Base-by-base conservation (phyloP, 2,797 vertebrate species). In the Anguilla pacifica region DNA sequence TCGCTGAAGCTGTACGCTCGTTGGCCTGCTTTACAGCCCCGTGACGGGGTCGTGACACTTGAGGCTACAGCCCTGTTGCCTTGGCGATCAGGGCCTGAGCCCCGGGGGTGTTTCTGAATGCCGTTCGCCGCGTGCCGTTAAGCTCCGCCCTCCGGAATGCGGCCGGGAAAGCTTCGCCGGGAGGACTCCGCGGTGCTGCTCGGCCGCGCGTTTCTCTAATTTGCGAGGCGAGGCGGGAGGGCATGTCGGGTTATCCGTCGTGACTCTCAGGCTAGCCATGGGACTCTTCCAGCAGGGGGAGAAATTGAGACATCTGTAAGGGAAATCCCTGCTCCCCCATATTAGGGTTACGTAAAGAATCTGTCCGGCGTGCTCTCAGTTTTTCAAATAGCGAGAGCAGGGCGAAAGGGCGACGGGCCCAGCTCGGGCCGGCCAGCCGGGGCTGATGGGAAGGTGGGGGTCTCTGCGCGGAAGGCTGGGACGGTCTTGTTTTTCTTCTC, bases 241-340 rank as follows among this genome's bases (percentile, higher is more conserved):
- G 39, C 39, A 39, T 39, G 22, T 67, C 25, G 22, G 61, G 61
- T 28, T 67, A 22, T 17, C 46, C 77, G 72, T 55, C 86, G 57
- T 28, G 67, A 70, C 67, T 70, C 1, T 31, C 25, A 70, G 67
- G 10, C 67, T 11, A 31, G 67, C 67, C 28, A 11, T n/a, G 7
- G 67, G 67, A 72, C 3, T 28, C 31, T 39, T 39, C 70, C 28
- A 4, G 28, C 3, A 28, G 70, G 31, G 31, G 25, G 25, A 39
- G 5, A 1, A 67, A n/a, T n/a, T 67, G 86, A 82, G 86, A 90
- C 90, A 90, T 91, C 91, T 92, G 90, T 87, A 88, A 82, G 87
- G 90, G 88, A 89, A 51, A 91, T 90, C 87, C 84, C 13, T 84
- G 61, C 83, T 86, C 88, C 82, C 72, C 46, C 43, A 88, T 49